Conservation (phyloP, 2,113 vertebrate genomes). For the Paratilapia polleni region DNA sequence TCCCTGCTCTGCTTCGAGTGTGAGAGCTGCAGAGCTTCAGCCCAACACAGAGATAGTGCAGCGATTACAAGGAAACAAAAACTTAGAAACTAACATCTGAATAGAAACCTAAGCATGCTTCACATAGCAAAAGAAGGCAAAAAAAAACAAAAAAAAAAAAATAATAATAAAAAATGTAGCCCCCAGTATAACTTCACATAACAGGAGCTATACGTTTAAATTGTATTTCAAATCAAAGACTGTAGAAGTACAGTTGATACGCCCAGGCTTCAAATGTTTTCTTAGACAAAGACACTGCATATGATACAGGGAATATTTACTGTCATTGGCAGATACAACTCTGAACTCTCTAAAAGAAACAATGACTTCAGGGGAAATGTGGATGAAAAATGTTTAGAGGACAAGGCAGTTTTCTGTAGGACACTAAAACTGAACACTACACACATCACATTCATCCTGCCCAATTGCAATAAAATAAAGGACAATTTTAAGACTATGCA, state of each 20-base stretch:
- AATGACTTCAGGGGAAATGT: background rate
- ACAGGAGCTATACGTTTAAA: background rate
- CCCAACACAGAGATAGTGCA: background rate
- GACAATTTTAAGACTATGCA: background rate
- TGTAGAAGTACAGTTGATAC: too few relatives aligned
- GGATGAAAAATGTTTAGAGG: background rate
- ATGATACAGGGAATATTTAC: background rate
- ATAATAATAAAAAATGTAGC: too few relatives aligned
- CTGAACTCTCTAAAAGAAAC: background rate
- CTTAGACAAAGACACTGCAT: background rate
- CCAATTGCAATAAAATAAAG: background rate
- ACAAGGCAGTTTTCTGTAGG: background rate
- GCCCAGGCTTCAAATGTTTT: background rate
- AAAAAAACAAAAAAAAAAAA: too few relatives aligned
- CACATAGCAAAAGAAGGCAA: background rate
- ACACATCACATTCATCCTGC: background rate
- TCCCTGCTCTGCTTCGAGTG: slow-evolving; percentile 14
- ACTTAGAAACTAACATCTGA: background rate
- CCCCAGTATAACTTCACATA: background rate
- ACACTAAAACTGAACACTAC: background rate
- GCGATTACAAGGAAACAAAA: background rate
- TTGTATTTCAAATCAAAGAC: background rate
- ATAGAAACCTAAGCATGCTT: background rate
- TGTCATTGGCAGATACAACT: background rate
- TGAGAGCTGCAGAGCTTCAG: slow-evolving; percentile 15